Evolutionary conservation across 1,140 invertebrate species (phyloP).

Genomic region (Drosophila willistoni): DNA sequence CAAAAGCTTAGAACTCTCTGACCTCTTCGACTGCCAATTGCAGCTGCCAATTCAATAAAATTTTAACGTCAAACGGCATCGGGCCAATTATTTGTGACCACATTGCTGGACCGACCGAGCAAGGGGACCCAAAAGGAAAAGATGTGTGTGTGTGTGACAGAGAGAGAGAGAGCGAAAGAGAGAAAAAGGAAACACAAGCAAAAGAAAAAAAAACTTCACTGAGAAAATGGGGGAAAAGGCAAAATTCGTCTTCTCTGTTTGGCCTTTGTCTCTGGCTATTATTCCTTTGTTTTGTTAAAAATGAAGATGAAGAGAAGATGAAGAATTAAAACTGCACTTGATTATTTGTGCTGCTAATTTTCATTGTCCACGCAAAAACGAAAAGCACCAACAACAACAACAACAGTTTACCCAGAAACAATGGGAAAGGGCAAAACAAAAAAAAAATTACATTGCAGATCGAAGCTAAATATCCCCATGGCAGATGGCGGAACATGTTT

Average conservation of each 20-base stretch:
- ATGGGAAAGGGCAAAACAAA: background rate
- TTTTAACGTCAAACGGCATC: constrained; percentile 72
- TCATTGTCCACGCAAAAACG: constrained; percentile 52
- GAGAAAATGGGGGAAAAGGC: constrained; percentile 25
- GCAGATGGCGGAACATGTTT: background rate
- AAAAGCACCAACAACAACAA: constrained; percentile 19
- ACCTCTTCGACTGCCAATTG: constrained; percentile 67
- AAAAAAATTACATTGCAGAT: background rate
- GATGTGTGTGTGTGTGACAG: background rate
- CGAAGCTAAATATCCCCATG: background rate
- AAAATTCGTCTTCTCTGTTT: constrained; percentile 31
- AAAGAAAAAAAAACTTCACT: constrained; percentile 5
- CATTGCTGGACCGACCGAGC: constrained; percentile 51
- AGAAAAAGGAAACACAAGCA: background rate
- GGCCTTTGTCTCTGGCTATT: constrained; percentile 48
- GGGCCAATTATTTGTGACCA: constrained; percentile 76
- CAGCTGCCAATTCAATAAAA: constrained; percentile 75
- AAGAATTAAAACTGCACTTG: constrained; percentile 74
- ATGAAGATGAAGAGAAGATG: constrained; percentile 29
- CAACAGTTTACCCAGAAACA: constrained; percentile 3
- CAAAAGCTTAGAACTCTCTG: constrained; percentile 37
- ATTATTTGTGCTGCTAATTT: constrained; percentile 77
- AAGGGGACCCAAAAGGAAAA: constrained; percentile 25
- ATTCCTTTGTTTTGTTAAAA: constrained; percentile 53
- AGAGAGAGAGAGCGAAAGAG: background rate